Base-by-base conservation (phyloP, 2,888 invertebrate species). In the Eristalinus sepulchralis region DNA sequence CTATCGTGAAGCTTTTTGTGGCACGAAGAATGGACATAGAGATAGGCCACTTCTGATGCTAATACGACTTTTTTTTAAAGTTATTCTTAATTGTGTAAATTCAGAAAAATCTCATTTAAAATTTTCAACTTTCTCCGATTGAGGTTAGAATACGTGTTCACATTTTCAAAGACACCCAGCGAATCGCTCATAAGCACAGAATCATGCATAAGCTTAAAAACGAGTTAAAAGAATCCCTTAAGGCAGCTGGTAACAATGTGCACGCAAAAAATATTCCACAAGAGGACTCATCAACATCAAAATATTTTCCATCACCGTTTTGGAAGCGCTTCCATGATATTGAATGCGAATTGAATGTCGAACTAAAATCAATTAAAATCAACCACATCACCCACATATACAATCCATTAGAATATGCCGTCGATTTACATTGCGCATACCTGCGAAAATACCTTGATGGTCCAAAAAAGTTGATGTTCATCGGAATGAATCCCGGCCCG, bases 401-500 rank as follows among this genome's bases (percentile, higher is more conserved):
- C 91, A 97, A 97, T 93, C 98, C 98, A 0, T 93, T 98, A 47
- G 95, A 96, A 84, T 98, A 98, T 93, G 98, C 98, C 0, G 94
- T 94, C 83, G 93, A 95, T 76, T 94, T 97, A 20, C 97, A 97
- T 93, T 94, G 95, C 89, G 94, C 94, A 89, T 98, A 96, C 92
- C 94, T 97, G 11, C 93, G 93, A 88, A 96, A 95, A 90, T 97
- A 94, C 91, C 96, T 96, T 89, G 94, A 93, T 77, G 93, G 94
- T 0, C 92, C 92, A 22, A 97, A 97, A 92, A 94, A 94, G 88
- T 93, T 98, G 57, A 93, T 98, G 89, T 97, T 97, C 91, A 94
- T 98, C 83, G 98, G 98, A 5, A 98, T 98, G 97, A 98, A 98
- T 93, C 98, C 98, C 13, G 98, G 98, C n/a, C 98, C 98, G 0